Conservation (phyloP, 2,113 vertebrate species). For the Syngnathus scovelli region DNA sequence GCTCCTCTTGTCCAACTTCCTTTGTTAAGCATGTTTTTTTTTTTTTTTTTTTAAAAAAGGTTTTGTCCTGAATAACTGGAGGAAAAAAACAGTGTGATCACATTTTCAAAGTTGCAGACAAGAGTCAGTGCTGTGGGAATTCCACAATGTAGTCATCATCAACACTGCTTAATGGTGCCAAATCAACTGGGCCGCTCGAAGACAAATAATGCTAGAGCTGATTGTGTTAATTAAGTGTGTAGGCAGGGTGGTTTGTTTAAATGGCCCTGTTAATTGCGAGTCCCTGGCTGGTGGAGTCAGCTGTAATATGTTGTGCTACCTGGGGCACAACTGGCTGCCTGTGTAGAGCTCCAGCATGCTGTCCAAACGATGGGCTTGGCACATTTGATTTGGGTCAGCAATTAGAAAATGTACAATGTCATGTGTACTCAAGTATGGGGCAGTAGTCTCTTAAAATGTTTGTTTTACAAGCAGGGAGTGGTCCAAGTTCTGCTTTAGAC, state of each 20-base stretch:
- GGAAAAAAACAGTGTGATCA: constrained; percentile 43
- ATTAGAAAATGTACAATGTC: neutral
- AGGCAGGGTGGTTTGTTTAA: constrained; percentile 67
- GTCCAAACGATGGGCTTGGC: neutral
- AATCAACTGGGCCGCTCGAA: constrained; percentile 59
- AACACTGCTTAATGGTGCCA: constrained; percentile 46
- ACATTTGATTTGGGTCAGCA: neutral
- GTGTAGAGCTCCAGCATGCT: constrained; percentile 19
- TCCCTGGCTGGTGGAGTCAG: constrained; percentile 42
- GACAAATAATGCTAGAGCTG: constrained; percentile 67
- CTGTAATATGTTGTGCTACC: constrained; percentile 43
- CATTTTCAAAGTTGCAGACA: constrained; percentile 41
- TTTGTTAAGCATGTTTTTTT: constrained; percentile 43
- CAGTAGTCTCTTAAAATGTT: neutral
- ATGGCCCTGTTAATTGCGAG: constrained; percentile 69
- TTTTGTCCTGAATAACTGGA: constrained; percentile 21
- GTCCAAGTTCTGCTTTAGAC: too few relatives aligned
- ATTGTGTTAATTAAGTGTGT: constrained; percentile 72
- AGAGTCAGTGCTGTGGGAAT: constrained; percentile 31
- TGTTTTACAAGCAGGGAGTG: neutral
- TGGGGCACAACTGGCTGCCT: constrained; percentile 46
- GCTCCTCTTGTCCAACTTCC: constrained; percentile 10
- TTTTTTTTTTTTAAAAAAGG: too few relatives aligned
- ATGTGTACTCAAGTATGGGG: neutral
- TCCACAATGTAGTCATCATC: constrained; percentile 37